phyloP scores from a whole-genome alignment of 2,113 vertebrate species.

The Miniopterus natalensis region DNA sequence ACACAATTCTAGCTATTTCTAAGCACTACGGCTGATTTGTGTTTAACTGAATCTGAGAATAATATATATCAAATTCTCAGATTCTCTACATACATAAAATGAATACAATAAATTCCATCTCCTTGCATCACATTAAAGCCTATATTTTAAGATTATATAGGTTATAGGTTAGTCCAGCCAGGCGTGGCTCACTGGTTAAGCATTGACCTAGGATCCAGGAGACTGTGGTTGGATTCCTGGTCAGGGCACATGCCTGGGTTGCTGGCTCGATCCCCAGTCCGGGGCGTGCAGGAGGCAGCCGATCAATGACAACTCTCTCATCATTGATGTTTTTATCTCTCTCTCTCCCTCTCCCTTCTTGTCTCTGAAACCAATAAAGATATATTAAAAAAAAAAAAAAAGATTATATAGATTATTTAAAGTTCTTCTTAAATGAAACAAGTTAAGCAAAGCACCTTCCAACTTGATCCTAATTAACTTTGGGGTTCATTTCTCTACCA shows the following conservation, averaged over 20 bases:
- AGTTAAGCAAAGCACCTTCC: background rate
- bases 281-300: no score
- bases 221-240: no score
- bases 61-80: background rate
- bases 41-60: slow-evolving; percentile 38
- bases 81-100: background rate
- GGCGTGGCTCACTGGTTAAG: no score
- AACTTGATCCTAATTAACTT: background rate
- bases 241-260: no score
- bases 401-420: background rate
- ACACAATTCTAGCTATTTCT: background rate
- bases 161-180: background rate
- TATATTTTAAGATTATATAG: background rate
- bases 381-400: background rate
- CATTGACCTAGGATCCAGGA: no score
- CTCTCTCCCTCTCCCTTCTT: no score
- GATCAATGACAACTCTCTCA: no score
- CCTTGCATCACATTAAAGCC: background rate
- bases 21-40: background rate
- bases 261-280: no score
- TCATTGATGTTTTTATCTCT: no score
- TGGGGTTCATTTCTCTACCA: background rate
- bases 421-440: background rate
- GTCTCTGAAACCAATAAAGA: no score
- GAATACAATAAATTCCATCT: background rate